These are phyloP conservation scores for Acanthochromis polyacanthus DNA, from an alignment of 2,113 vertebrate genomes.

Conservation along the genomic window DNA sequence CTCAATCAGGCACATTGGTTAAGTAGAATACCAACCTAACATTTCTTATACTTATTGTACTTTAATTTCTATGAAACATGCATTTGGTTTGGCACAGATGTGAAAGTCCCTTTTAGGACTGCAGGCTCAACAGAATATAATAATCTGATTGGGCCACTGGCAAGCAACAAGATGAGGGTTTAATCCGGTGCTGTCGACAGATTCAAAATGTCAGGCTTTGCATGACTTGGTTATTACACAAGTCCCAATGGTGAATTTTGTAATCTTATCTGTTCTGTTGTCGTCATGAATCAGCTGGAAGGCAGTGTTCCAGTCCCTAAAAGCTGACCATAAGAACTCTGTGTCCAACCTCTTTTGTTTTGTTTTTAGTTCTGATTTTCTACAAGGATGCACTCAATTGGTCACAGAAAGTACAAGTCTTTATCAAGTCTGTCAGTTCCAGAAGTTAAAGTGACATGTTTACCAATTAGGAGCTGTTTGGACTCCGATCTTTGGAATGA, in stretches of 20 bases:
- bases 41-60: background rate
- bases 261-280: conserved; percentile 44
- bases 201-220: conserved; percentile 25
- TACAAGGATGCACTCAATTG: background rate
- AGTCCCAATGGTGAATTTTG: conserved; percentile 18
- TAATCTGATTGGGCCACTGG: conserved; percentile 32
- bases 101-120: background rate
- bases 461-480: conserved; percentile 38
- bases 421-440: conserved; percentile 5
- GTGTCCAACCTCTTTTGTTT: background rate
- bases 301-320: background rate
- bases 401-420: background rate
- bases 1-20: background rate
- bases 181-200: conserved; percentile 27
- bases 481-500: conserved; percentile 28
- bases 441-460: conserved; percentile 7
- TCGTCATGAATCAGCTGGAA: conserved; percentile 17
- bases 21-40: background rate
- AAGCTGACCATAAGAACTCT: conserved; percentile 1
- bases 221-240: conserved; percentile 39
- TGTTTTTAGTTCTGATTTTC: background rate
- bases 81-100: conserved; percentile 29
- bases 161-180: conserved; percentile 39
- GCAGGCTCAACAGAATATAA: conserved; percentile 7
- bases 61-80: background rate